Evolutionary conservation across 2,888 invertebrate genomes (phyloP).

Genomic region (Pachliopta kotzebuea): DNA sequence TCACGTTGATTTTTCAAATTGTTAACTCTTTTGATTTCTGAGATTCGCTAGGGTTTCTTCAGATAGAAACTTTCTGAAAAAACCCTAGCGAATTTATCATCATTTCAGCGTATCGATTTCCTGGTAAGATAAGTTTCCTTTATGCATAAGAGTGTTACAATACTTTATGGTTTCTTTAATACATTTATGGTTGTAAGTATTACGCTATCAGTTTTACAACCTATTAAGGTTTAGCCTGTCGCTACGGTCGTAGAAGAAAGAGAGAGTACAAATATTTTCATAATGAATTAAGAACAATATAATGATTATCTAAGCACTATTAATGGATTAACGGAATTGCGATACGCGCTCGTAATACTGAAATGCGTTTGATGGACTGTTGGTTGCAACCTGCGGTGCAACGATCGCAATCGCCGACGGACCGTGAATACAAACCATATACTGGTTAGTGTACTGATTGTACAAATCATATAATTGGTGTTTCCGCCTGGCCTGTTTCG

Average conservation of each 20-base stretch:
- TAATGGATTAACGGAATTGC: slow-evolving; percentile 24
- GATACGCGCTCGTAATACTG: slow-evolving; percentile 25
- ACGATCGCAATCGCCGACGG: slow-evolving; percentile 50
- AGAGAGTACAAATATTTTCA: background rate
- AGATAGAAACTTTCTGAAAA: no score
- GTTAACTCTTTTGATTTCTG: no score
- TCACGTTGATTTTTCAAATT: no score
- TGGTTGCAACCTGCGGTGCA: slow-evolving; percentile 43
- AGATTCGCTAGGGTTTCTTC: no score
- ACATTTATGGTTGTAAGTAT: no score
- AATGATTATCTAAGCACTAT: slow-evolving; percentile 1
- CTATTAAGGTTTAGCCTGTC: background rate
- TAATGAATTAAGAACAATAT: background rate
- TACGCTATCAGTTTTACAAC: no score
- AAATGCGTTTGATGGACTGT: slow-evolving; percentile 21
- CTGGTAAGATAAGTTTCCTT: no score
- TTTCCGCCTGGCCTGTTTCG: slow-evolving; percentile 44
- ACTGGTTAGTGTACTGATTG: slow-evolving; percentile 32
- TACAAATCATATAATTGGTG: slow-evolving; percentile 40
- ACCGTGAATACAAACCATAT: slow-evolving; percentile 50
- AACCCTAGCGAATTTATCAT: no score
- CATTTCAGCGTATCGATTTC: no score
- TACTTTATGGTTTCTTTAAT: no score
- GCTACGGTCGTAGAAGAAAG: background rate
- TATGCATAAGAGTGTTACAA: no score